These are phyloP conservation scores for Lithophane semibrunnea DNA, from an alignment of 2,888 invertebrate species.

Conservation along the genomic window DNA sequence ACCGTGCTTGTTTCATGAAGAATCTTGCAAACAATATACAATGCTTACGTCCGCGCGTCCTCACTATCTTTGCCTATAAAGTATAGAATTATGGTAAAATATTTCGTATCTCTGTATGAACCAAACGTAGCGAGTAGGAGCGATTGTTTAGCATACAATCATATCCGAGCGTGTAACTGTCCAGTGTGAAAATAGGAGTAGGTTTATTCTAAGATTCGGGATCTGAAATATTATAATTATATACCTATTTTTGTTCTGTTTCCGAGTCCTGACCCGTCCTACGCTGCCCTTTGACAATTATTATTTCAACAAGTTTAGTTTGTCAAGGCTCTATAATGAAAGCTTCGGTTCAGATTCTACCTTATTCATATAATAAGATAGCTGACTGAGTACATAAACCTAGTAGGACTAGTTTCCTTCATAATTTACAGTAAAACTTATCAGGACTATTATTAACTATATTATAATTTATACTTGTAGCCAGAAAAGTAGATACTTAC, in stretches of 20 bases:
- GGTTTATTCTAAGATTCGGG: conserved; percentile 6
- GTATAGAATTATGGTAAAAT: conserved; percentile 47
- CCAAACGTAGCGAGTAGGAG: conserved; percentile 20
- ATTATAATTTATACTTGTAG: too few relatives aligned
- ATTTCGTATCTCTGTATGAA: conserved; percentile 38
- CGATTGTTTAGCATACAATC: conserved; percentile 43
- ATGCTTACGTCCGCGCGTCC: not conserved
- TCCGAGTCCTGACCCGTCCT: conserved; percentile 23
- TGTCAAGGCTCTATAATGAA: conserved; percentile 25
- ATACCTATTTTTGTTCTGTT: not conserved
- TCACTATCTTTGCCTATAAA: conserved; percentile 19
- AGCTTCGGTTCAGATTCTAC: conserved; percentile 9
- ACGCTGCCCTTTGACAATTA: conserved; percentile 19
- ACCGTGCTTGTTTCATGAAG: conserved; percentile 8
- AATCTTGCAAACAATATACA: conserved; percentile 22
- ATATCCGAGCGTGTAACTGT: not conserved
- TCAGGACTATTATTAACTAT: not conserved
- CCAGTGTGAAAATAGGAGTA: conserved; percentile 4
- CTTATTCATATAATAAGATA: not conserved
- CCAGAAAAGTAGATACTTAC: not conserved
- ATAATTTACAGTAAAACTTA: not conserved
- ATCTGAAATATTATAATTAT: conserved; percentile 2
- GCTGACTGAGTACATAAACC: too few relatives aligned
- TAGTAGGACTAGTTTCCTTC: not conserved
- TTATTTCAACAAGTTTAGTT: conserved; percentile 15